These are phyloP conservation scores for Notiomystis cincta DNA, from an alignment of 2,113 vertebrate genomes.

Conservation along the genomic window DNA sequence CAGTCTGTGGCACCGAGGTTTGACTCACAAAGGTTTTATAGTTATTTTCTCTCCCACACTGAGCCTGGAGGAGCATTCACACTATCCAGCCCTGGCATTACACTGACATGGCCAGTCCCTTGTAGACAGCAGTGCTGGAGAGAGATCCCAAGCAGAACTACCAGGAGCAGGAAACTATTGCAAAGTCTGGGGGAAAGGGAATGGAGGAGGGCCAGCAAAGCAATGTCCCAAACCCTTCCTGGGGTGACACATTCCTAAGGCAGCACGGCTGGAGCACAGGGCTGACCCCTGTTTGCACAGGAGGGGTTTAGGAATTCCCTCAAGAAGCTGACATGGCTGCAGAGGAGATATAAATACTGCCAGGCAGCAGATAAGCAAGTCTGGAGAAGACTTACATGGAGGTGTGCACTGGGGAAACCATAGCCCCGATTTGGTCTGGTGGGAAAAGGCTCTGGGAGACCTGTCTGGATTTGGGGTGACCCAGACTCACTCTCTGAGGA, in stretches of 20 bases:
- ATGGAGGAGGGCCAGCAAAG: background rate
- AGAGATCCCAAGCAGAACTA: background rate
- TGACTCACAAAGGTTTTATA: background rate
- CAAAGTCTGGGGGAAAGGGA: background rate
- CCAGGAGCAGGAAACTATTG: background rate
- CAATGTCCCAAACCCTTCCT: background rate
- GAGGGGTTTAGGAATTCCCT: background rate
- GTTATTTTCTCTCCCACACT: background rate
- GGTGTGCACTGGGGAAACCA: background rate
- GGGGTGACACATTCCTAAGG: background rate
- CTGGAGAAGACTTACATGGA: background rate
- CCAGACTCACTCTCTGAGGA: background rate
- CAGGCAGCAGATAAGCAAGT: background rate
- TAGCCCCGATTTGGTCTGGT: background rate
- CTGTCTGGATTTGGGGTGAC: background rate
- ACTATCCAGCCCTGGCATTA: background rate
- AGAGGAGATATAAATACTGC: background rate
- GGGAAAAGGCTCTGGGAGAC: background rate
- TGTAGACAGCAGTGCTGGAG: background rate
- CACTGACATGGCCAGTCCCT: accelerated
- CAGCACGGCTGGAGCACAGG: background rate
- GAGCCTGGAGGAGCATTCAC: background rate
- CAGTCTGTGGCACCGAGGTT: background rate
- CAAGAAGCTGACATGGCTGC: background rate
- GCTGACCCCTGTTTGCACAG: accelerated